Percentiles rank a stretch among this genome's conserved stretches.
Evolutionary conservation across 2,888 invertebrate species (phyloP).

Genomic region (Ormyrus rosae): DNA sequence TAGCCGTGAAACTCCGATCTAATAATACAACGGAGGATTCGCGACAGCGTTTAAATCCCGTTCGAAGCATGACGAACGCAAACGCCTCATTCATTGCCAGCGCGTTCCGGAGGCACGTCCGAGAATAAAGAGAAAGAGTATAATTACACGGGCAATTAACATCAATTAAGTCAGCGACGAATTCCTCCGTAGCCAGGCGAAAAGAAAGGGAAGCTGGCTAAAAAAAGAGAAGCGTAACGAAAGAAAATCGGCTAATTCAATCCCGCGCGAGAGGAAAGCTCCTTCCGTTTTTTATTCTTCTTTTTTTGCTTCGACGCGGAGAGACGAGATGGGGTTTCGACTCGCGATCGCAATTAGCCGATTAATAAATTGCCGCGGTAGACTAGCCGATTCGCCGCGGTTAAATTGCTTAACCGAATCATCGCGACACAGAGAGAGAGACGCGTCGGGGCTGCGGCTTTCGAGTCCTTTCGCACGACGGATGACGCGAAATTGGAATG

Average conservation of each 20-base stretch:
- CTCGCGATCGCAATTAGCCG: slow-evolving; percentile 31
- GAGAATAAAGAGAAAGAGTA: neutral
- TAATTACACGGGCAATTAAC: slow-evolving; percentile 46
- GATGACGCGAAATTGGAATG: too few species aligned
- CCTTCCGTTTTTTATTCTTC: neutral
- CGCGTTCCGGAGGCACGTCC: slow-evolving; percentile 7
- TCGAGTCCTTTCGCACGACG: too few species aligned
- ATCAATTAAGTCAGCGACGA: slow-evolving; percentile 33
- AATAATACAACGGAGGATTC: neutral
- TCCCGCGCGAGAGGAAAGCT: slow-evolving; percentile 17
- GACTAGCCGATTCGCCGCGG: slow-evolving; percentile 3
- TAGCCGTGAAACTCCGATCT: neutral
- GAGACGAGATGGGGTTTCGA: slow-evolving; percentile 8
- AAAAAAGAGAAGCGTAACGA: neutral
- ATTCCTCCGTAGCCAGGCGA: slow-evolving; percentile 8
- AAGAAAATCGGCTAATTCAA: slow-evolving; percentile 44
- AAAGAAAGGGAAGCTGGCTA: neutral
- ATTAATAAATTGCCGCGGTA: slow-evolving; percentile 44
- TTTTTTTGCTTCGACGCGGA: neutral
- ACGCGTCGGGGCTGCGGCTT: neutral
- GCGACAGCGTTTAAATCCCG: slow-evolving; percentile 24
- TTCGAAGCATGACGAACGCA: slow-evolving; percentile 18
- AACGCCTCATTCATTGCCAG: slow-evolving; percentile 7
- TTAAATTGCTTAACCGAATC: slow-evolving; percentile 43
- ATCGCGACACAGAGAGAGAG: slow-evolving; percentile 15